phyloP scores from a whole-genome alignment of 1,140 invertebrate genomes.

The Drosophila ercepeae region DNA sequence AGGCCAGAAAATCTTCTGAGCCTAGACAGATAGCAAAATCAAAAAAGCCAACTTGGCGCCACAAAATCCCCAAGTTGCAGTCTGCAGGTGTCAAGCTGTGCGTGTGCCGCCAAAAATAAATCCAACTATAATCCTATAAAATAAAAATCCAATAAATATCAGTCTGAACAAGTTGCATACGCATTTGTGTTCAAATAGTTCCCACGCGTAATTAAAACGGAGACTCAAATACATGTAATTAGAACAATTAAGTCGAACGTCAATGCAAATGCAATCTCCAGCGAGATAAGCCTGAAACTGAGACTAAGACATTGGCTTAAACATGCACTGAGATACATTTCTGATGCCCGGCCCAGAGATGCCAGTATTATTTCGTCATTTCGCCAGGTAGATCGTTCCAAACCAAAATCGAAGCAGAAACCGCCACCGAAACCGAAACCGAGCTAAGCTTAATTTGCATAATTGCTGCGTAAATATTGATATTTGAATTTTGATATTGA shows the following conservation, averaged over 20 bases:
- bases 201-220: constrained; percentile 66
- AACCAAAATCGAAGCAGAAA: not conserved
- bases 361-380: constrained; percentile 66
- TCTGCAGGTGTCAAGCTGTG: constrained; percentile 76
- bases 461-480: constrained; percentile 82
- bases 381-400: constrained; percentile 3
- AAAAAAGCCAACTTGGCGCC: constrained; percentile 52
- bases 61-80: constrained; percentile 14
- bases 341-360: constrained; percentile 37
- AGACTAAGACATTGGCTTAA: not conserved
- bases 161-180: constrained; percentile 21
- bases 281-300: constrained; percentile 38
- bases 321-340: constrained; percentile 6
- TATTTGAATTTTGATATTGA: constrained; percentile 80
- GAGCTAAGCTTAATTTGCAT: constrained; percentile 78
- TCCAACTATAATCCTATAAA: constrained; percentile 7
- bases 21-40: constrained; percentile 15
- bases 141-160: constrained; percentile 15
- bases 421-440: constrained; percentile 22
- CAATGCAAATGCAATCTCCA: constrained; percentile 49
- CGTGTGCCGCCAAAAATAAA: constrained; percentile 54
- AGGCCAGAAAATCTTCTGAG: constrained; percentile 15
- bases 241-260: constrained; percentile 71
- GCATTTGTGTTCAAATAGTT: constrained; percentile 47
- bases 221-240: constrained; percentile 60